Percentiles rank a stretch among this genome's conserved stretches.
Evolutionary conservation across 2,113 vertebrate species (phyloP).

Genomic region (Camelus bactrianus): DNA sequence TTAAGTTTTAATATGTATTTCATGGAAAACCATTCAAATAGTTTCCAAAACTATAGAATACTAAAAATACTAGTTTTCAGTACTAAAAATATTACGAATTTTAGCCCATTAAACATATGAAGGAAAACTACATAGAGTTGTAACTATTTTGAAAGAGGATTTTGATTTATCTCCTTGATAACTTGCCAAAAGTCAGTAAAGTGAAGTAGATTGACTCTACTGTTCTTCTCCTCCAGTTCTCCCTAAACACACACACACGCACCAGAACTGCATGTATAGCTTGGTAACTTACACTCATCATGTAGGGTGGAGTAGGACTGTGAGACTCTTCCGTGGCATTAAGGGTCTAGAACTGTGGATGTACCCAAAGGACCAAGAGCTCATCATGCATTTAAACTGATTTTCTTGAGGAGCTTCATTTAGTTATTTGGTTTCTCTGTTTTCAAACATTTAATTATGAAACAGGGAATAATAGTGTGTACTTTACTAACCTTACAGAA

Average conservation of each 20-base stretch:
- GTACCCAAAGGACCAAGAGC: background rate
- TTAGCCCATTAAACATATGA: background rate
- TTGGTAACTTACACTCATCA: background rate
- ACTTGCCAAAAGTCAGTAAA: background rate
- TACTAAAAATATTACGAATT: background rate
- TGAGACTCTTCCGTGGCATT: background rate
- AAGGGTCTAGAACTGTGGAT: background rate
- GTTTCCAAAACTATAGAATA: background rate
- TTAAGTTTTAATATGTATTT: background rate
- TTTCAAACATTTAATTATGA: background rate
- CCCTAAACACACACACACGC: background rate
- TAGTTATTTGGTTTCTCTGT: background rate
- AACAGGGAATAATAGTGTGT: background rate
- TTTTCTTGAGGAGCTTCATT: background rate
- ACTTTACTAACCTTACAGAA: background rate
- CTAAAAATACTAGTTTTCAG: background rate
- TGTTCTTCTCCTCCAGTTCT: background rate
- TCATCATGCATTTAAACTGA: background rate
- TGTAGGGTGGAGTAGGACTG: background rate
- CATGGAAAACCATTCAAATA: background rate
- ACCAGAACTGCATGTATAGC: background rate
- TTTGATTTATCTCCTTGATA: background rate
- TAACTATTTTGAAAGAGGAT: background rate
- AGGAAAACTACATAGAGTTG: background rate
- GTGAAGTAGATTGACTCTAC: background rate